Evolutionary conservation across 1,140 invertebrate species (phyloP).

Genomic region (Phenacoccus solenopsis): DNA sequence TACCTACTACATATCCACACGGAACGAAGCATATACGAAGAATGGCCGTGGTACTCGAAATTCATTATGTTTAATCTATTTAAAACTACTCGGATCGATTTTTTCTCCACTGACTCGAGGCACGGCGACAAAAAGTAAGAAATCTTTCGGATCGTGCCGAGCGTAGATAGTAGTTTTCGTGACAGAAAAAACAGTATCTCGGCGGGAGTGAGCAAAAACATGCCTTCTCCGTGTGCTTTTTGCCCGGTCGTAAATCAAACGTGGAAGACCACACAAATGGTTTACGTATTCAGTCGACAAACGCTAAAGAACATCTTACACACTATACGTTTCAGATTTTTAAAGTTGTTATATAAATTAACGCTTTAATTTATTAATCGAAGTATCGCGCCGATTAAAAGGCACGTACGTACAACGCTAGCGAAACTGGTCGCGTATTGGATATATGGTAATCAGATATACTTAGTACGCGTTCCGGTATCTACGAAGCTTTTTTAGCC

Average conservation of each 20-base stretch:
- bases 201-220: neutral
- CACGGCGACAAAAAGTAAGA: constrained; percentile 1
- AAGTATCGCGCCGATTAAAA: no score
- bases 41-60: no score
- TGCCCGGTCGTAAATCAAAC: neutral
- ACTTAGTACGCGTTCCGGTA: neutral
- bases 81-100: neutral
- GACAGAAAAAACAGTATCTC: constrained; percentile 1
- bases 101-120: neutral
- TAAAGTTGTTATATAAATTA: neutral
- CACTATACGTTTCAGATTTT: neutral
- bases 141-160: neutral
- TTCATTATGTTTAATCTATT: neutral
- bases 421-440: neutral
- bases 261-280: constrained; percentile 1
- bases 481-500: no score
- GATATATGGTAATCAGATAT: neutral
- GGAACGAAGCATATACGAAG: no score
- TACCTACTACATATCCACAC: no score
- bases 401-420: neutral
- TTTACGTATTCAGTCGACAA: neutral
- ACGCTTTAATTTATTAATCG: neutral
- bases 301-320: neutral
- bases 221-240: neutral
- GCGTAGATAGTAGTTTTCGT: neutral